Evolutionary conservation across 2,888 invertebrate genomes (phyloP).

Genomic region (Hetaerina titia): DNA sequence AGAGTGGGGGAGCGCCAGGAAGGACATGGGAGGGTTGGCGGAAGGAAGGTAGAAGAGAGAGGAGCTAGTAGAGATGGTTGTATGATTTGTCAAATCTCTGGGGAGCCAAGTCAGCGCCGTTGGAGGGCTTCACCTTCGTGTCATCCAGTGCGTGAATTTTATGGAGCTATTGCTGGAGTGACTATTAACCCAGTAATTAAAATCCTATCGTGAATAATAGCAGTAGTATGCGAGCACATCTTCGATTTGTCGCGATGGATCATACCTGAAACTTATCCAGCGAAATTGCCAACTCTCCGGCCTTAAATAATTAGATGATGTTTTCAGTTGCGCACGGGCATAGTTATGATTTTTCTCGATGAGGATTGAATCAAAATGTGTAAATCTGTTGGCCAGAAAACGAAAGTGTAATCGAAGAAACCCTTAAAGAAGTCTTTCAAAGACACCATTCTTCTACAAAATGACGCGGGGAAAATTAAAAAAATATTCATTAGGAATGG

Average conservation of each 20-base stretch:
- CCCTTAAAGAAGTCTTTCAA: too few species aligned
- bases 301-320: background rate
- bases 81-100: background rate
- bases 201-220: background rate
- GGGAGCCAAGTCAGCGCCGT: background rate
- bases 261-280: background rate
- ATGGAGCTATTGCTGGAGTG: background rate
- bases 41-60: background rate
- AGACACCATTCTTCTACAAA: too few species aligned
- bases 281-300: background rate
- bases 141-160: conserved; percentile 1
- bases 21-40: background rate
- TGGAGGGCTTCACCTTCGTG: background rate
- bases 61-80: background rate
- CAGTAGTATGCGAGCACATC: background rate
- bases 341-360: too few species aligned
- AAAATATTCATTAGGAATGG: too few species aligned
- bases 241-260: background rate
- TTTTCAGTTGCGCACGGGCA: background rate
- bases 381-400: too few species aligned
- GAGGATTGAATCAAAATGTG: too few species aligned
- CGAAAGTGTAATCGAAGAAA: too few species aligned
- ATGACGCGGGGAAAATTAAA: too few species aligned
- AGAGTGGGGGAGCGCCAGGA: background rate
- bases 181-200: background rate